phyloP scores from a whole-genome alignment of 37 sponge, comb jelly and placozoan genomes.

The Bolinopsis microptera region DNA sequence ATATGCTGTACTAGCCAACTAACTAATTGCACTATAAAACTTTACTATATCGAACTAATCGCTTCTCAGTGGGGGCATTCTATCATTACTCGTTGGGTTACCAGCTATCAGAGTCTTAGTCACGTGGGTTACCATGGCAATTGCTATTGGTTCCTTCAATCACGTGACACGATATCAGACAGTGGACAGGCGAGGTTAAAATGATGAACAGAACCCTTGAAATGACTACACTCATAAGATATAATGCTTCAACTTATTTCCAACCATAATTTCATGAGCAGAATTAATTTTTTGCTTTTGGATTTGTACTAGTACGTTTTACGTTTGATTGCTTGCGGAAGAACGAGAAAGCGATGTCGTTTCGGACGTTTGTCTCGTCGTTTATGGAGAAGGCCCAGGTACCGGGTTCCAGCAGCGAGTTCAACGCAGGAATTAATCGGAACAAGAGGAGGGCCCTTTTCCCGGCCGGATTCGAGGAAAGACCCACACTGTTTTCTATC shows the following conservation, averaged over 20 bases:
- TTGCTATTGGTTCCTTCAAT: neutral
- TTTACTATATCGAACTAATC: neutral
- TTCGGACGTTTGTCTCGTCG: constrained; percentile 12
- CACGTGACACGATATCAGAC: neutral
- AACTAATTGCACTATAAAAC: neutral
- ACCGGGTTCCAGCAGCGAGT: neutral
- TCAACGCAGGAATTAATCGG: neutral
- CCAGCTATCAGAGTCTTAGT: neutral
- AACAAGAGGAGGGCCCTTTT: neutral
- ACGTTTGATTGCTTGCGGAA: too few relatives aligned
- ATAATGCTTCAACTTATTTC: too few relatives aligned
- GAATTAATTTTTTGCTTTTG: too few relatives aligned
- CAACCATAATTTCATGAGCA: too few relatives aligned
- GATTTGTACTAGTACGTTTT: too few relatives aligned
- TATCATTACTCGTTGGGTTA: neutral
- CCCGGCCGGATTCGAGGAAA: neutral
- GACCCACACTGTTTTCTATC: neutral
- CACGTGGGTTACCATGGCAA: neutral
- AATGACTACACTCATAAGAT: neutral
- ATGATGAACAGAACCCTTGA: neutral
- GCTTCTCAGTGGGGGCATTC: neutral
- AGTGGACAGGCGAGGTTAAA: neutral
- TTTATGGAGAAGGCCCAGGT: neutral
- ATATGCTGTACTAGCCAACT: neutral
- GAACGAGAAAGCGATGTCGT: neutral